A percentile compares a stretch with the other conserved stretches of the same genome.
phyloP scores from a whole-genome alignment of 2,888 invertebrate species.

The Plagodis pulveraria region DNA sequence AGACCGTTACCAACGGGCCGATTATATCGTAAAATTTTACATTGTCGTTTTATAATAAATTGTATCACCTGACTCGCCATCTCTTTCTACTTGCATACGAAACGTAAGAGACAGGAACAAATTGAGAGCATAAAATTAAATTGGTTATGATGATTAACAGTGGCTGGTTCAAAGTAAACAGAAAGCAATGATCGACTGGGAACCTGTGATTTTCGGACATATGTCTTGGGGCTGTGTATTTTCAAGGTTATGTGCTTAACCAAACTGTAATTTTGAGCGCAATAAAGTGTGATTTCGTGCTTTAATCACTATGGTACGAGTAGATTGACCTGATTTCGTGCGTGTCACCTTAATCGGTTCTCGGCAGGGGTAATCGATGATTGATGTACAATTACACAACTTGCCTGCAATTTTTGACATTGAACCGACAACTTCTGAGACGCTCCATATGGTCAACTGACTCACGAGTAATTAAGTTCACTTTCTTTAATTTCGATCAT shows the following conservation, averaged over 20 bases:
- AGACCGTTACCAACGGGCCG: conserved; percentile 44
- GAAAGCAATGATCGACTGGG: conserved; percentile 43
- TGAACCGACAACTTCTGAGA: conserved; percentile 46
- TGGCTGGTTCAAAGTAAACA: conserved; percentile 70
- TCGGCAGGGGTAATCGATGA: conserved; percentile 55
- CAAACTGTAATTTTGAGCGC: conserved; percentile 40
- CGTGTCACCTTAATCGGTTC: conserved; percentile 62
- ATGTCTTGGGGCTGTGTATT: conserved; percentile 42
- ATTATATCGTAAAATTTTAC: conserved; percentile 73
- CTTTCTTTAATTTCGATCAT: conserved; percentile 21
- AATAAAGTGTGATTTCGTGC: conserved; percentile 43
- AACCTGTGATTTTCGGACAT: conserved; percentile 54
- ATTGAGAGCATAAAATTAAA: conserved; percentile 60
- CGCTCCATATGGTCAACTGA: conserved; percentile 34
- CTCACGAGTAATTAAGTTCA: conserved; percentile 21
- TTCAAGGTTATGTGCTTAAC: conserved; percentile 41
- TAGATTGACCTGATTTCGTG: conserved; percentile 54
- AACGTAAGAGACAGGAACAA: conserved; percentile 45
- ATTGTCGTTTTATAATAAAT: conserved; percentile 58
- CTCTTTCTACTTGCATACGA: conserved; percentile 41
- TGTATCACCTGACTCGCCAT: conserved; percentile 54
- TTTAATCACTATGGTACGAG: conserved; percentile 37
- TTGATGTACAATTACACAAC: conserved; percentile 57
- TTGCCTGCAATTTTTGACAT: conserved; percentile 46
- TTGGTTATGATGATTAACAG: conserved; percentile 68